These are phyloP conservation scores for Apteryx owenii DNA, from an alignment of 2,113 vertebrate species.

Conservation along the genomic window DNA sequence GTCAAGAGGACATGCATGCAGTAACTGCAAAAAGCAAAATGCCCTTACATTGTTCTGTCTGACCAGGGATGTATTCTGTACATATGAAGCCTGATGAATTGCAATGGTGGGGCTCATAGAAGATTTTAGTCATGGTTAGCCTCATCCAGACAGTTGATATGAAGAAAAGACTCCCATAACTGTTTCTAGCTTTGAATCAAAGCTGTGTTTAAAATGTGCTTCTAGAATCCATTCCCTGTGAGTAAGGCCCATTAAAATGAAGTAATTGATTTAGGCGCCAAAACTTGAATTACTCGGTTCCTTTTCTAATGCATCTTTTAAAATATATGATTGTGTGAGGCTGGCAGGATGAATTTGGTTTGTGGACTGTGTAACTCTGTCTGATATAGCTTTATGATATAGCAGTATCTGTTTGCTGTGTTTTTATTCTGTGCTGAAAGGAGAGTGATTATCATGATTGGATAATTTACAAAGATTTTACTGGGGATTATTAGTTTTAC, in stretches of 20 bases:
- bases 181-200: background rate
- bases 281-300: background rate
- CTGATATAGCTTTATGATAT: background rate
- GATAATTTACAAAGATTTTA: conserved; percentile 66
- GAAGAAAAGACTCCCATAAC: background rate
- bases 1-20: background rate
- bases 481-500: conserved; percentile 71
- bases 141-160: background rate
- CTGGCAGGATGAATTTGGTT: background rate
- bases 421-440: background rate
- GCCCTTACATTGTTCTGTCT: background rate
- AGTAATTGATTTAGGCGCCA: background rate
- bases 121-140: background rate
- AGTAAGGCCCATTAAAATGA: background rate
- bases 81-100: background rate
- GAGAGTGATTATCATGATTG: conserved; percentile 34
- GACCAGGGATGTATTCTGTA: background rate
- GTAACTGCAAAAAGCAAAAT: background rate
- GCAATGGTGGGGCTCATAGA: background rate
- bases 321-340: background rate
- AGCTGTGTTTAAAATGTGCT: background rate
- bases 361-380: accelerated
- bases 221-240: background rate
- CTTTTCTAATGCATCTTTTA: background rate
- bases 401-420: background rate